These are phyloP conservation scores for Typhlomys cinereus DNA, from an alignment of 2,113 vertebrate species.

Conservation along the genomic window DNA sequence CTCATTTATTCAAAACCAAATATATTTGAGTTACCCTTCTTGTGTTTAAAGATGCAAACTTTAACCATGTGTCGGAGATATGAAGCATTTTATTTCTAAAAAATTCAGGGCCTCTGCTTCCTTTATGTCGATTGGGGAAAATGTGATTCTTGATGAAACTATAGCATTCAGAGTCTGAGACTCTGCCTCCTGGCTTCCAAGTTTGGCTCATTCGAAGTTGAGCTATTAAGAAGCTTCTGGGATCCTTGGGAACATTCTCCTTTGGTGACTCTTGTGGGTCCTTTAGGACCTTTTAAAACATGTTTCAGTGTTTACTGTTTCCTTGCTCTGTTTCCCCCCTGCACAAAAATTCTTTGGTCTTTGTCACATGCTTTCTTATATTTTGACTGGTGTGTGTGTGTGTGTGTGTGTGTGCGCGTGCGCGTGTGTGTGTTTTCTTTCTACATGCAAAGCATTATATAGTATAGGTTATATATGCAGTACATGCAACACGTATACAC, in stretches of 20 bases:
- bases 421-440: too few species aligned
- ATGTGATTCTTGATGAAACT: constrained; percentile 14
- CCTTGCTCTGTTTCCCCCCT: fast-evolving
- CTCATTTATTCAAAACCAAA: constrained; percentile 28
- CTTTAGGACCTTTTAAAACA: not conserved
- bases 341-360: not conserved
- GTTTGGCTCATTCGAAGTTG: not conserved
- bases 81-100: not conserved
- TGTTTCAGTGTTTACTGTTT: not conserved
- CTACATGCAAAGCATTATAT: too few species aligned
- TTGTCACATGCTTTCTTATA: not conserved
- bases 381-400: not conserved
- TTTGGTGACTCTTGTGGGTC: not conserved
- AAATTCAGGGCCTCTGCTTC: not conserved
- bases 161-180: not conserved
- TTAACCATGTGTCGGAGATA: constrained; percentile 13
- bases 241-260: not conserved
- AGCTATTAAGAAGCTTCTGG: not conserved
- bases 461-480: not conserved
- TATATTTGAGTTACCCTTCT: not conserved
- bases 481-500: not conserved
- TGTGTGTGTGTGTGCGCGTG: not conserved
- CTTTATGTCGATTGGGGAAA: not conserved
- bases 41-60: constrained; percentile 48
- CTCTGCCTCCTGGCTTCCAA: not conserved